Evolutionary conservation across 2,888 invertebrate species (phyloP).

Genomic region (Thecocarcelia acutangulata): DNA sequence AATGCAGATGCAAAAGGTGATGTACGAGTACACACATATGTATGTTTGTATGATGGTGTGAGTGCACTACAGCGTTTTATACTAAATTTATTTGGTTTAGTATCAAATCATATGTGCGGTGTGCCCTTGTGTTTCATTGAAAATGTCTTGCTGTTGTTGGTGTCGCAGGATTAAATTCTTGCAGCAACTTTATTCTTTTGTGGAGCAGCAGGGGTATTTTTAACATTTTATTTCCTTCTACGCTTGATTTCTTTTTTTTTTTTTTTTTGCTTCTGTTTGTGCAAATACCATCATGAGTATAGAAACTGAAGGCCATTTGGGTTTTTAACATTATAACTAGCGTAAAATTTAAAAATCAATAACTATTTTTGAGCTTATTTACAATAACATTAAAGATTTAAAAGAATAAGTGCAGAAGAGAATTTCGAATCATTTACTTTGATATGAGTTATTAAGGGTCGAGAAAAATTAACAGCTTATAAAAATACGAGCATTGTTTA

Average conservation of each 20-base stretch:
- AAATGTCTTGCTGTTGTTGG: constrained; percentile 46
- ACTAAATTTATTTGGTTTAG: not conserved
- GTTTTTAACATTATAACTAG: constrained; percentile 9
- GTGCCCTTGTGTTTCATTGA: constrained; percentile 70
- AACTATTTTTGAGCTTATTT: constrained; percentile 26
- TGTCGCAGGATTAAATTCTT: constrained; percentile 50
- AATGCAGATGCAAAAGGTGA: not conserved
- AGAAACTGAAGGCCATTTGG: constrained; percentile 63
- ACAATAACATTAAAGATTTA: constrained; percentile 14
- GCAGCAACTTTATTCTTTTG: constrained; percentile 53
- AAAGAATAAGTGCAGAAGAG: not conserved
- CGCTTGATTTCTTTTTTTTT: not conserved
- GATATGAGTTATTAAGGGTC: too few species aligned
- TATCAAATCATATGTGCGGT: constrained; percentile 65
- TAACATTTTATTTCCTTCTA: constrained; percentile 18
- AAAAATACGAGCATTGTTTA: too few species aligned
- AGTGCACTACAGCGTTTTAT: constrained; percentile 4
- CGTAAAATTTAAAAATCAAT: constrained; percentile 61
- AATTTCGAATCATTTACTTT: too few species aligned
- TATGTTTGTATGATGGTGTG: too few species aligned
- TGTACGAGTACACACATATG: not conserved
- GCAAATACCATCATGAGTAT: constrained; percentile 42
- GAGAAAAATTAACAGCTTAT: too few species aligned
- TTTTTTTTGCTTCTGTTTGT: constrained; percentile 9
- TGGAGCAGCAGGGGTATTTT: constrained; percentile 35